phyloP scores from a whole-genome alignment of 2,797 vertebrate species.

The Lates japonicus region DNA sequence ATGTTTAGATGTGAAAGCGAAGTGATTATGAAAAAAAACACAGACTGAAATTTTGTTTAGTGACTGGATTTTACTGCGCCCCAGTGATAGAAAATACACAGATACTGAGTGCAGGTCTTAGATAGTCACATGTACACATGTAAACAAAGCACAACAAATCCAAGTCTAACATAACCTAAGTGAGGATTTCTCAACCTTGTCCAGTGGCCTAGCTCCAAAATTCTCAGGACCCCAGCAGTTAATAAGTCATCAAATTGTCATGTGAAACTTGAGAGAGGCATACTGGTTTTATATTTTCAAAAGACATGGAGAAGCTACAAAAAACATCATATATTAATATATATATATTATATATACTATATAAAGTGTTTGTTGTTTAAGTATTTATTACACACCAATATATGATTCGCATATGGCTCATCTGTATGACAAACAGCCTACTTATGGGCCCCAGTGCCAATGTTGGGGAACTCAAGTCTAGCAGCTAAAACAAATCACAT shows the following conservation, averaged over 20 bases:
- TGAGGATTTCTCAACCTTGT: neutral
- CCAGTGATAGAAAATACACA: constrained; percentile 6
- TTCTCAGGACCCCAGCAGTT: neutral
- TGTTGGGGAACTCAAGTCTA: neutral
- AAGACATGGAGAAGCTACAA: neutral
- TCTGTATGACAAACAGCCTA: neutral
- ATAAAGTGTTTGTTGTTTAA: neutral
- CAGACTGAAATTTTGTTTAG: constrained; percentile 7
- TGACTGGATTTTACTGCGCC: constrained; percentile 25
- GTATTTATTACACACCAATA: neutral
- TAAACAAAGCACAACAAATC: neutral
- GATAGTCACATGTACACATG: neutral
- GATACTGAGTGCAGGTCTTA: neutral
- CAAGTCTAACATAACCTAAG: neutral
- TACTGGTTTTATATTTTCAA: neutral
- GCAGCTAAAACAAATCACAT: neutral
- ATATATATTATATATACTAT: no score
- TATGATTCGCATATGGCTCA: no score
- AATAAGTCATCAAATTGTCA: neutral
- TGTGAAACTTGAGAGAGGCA: neutral
- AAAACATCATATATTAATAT: neutral
- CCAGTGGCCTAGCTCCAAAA: neutral
- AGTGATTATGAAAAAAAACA: constrained; percentile 27
- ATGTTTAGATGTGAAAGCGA: constrained; percentile 27
- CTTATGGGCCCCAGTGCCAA: neutral